Evolutionary conservation across 2,797 vertebrate species (phyloP).

Genomic region (Arnoldichthys spilopterus): DNA sequence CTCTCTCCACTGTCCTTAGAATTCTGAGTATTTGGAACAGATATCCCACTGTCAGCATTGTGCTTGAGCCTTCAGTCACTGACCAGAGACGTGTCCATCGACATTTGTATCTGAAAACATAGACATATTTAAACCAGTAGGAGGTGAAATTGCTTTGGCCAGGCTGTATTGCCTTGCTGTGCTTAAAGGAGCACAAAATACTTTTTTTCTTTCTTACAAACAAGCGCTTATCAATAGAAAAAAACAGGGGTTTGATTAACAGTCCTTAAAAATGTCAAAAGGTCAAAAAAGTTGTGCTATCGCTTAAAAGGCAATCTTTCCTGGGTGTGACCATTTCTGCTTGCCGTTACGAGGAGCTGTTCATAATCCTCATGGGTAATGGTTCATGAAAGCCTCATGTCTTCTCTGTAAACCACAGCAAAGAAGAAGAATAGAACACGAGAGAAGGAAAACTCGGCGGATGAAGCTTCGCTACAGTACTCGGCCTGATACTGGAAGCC

Average conservation of each 20-base stretch:
- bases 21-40: constrained; percentile 7
- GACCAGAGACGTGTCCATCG: constrained; percentile 26
- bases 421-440: constrained; percentile 16
- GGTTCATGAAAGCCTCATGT: constrained; percentile 64
- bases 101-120: constrained; percentile 21
- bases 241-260: constrained; percentile 60
- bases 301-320: constrained; percentile 72
- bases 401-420: constrained; percentile 57
- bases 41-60: constrained; percentile 15
- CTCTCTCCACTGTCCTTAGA: constrained; percentile 28
- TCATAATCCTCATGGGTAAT: constrained; percentile 68
- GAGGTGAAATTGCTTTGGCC: constrained; percentile 77
- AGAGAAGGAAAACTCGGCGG: constrained; percentile 11
- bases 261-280: constrained; percentile 62
- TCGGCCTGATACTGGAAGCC: not conserved
- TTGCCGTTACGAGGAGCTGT: constrained; percentile 69
- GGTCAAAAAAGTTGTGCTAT: constrained; percentile 71
- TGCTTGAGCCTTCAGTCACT: constrained; percentile 30
- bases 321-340: constrained; percentile 34
- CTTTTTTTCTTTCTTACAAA: constrained; percentile 52
- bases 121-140: constrained; percentile 44
- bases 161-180: constrained; percentile 69
- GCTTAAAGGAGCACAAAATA: constrained; percentile 52
- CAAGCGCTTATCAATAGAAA: constrained; percentile 61
- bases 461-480: constrained; percentile 22